Evolutionary conservation across 2,888 invertebrate species (phyloP), one percentile per base, ranked within the genome.

Genomic region (Caenorhabditis sp.): DNA sequence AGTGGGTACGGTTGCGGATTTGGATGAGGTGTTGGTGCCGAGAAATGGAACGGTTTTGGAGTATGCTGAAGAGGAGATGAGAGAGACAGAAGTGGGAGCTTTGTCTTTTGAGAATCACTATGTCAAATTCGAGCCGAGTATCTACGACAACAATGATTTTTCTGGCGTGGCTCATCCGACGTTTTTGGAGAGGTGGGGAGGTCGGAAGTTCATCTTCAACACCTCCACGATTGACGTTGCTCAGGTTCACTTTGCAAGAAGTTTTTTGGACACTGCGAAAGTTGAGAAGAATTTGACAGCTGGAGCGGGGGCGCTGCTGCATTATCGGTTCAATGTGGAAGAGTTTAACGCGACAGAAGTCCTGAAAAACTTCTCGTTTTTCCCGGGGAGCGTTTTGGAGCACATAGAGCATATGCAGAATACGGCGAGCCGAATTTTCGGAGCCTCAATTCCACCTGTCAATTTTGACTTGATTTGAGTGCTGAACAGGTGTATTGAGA

Each of bases 11-110:
- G 19, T 84, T 3, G 86, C 87, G 6, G 88, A 88, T 58, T 75
- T 88, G 28, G 88, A 88, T 66, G 88, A 88, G 61, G 49, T 88
- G 7, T 63, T 79, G 69, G 79, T 70, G 0, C 56, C 79, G 3
- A 22, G 26, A 3, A 70, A 79, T 35, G 63, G 70, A 0, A 63
- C 56, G 1, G 19, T 49, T 1, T 44, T 79, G 24, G 70, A 79
- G 28, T 79, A 70, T 24, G 79, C 56, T 8, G 14, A 24, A 12
- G 54, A 51, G 5, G 70, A 63, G 6, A 70, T 63, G 70, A 26
- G 24, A 0, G 47, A 16, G 6, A 63, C 70, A 2, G 47, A 79
- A 22, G 54, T 70, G 14, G 79, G 63, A 31, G 79, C 79, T 28
- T 47, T 70, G 3, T 26, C 26, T 2, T 79, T 79, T 47, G 24